These are phyloP conservation scores for Neria commutata DNA, from an alignment of 2,888 invertebrate species.

Conservation along the genomic window DNA sequence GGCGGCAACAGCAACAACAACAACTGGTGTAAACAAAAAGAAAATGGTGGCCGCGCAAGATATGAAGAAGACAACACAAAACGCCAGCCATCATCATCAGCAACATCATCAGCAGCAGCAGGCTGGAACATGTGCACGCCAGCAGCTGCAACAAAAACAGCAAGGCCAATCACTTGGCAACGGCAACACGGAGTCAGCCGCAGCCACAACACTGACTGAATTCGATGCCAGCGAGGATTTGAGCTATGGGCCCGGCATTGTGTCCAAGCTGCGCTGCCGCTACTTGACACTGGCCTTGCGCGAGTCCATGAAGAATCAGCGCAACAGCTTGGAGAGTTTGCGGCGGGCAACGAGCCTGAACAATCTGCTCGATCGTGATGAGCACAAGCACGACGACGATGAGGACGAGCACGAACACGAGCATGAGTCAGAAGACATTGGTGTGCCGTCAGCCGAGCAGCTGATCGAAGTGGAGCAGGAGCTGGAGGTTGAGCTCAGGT, in stretches of 20 bases:
- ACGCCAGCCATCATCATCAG: conserved; percentile 44
- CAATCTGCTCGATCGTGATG: conserved; percentile 77
- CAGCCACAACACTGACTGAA: conserved; percentile 30
- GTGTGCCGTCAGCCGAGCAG: conserved; percentile 33
- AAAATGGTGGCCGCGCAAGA: conserved; percentile 66
- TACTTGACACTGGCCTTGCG: conserved; percentile 84
- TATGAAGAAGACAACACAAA: conserved; percentile 57
- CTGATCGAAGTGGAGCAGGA: conserved; percentile 30
- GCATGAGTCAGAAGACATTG: conserved; percentile 12
- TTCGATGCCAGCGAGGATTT: conserved; percentile 76
- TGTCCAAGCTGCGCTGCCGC: conserved; percentile 83
- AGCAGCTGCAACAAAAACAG: conserved; percentile 21
- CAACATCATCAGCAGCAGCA: conserved; percentile 29
- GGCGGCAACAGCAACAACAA: conserved; percentile 19
- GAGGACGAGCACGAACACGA: conserved; percentile 42
- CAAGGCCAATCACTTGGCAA: conserved; percentile 3
- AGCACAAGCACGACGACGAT: conserved; percentile 44
- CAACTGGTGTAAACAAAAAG: conserved; percentile 43
- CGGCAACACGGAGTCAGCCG: not conserved
- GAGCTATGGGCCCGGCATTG: conserved; percentile 90
- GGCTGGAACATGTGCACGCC: conserved; percentile 17
- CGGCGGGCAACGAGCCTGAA: conserved; percentile 85
- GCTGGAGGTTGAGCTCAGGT: not conserved
- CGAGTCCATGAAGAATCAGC: conserved; percentile 70
- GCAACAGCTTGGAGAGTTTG: conserved; percentile 72